Percentiles rank a stretch among this genome's conserved stretches.
These are phyloP conservation scores for Folsomia candida DNA, from an alignment of 2,888 invertebrate genomes.

Conservation along the genomic window DNA sequence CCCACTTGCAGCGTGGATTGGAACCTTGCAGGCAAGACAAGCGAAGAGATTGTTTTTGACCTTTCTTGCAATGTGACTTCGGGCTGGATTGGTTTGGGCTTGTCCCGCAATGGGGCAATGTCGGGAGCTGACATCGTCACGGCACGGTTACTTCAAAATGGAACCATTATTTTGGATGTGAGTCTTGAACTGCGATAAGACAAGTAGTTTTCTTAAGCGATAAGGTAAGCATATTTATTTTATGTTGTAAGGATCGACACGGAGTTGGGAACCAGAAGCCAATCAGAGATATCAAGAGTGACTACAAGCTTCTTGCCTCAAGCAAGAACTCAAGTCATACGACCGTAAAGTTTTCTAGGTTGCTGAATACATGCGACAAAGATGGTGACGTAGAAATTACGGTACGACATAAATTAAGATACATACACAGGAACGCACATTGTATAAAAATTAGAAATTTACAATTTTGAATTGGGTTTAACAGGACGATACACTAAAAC, in stretches of 20 bases:
- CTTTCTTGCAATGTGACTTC: neutral
- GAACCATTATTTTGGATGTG: neutral
- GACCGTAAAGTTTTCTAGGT: neutral
- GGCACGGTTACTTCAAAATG: neutral
- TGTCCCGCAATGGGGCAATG: neutral
- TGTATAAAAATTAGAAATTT: neutral
- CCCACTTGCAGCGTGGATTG: neutral
- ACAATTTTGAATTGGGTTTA: neutral
- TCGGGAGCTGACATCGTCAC: neutral
- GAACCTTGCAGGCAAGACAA: neutral
- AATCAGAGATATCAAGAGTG: neutral
- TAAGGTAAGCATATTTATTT: no score
- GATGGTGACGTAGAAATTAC: neutral
- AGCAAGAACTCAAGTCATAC: neutral
- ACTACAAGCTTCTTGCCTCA: neutral
- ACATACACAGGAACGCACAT: no score
- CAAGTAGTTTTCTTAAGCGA: no score
- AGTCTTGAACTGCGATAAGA: no score
- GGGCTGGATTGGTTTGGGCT: neutral
- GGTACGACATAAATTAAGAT: neutral
- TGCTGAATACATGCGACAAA: neutral
- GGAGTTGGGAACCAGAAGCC: neutral
- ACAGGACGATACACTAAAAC: neutral
- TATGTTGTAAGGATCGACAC: conserved; percentile 2
- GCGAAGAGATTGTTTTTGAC: neutral